Conservation (phyloP, 2,888 invertebrate genomes). For the Theretra japonica region DNA sequence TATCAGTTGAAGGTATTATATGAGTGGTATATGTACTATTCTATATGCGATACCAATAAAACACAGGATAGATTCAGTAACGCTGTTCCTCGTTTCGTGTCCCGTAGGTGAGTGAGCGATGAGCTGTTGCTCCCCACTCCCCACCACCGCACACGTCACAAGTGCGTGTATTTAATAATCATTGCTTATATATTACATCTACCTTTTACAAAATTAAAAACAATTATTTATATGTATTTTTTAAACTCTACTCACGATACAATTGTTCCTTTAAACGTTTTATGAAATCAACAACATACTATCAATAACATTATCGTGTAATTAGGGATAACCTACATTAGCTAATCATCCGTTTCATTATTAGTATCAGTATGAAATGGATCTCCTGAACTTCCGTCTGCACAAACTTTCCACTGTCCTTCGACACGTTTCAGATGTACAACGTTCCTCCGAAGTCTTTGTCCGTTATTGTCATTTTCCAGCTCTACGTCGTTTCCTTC, state of each 20-base stretch:
- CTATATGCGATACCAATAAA: too few species aligned
- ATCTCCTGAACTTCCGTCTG: background rate
- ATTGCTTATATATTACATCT: background rate
- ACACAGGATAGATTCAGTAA: too few species aligned
- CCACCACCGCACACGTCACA: too few species aligned
- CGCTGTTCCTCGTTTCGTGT: too few species aligned
- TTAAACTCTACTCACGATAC: background rate
- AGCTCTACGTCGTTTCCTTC: background rate
- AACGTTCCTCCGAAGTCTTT: slow-evolving; percentile 1
- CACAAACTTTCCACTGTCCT: slow-evolving; percentile 14
- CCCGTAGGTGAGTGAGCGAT: too few species aligned
- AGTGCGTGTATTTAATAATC: too few species aligned
- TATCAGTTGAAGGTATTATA: too few species aligned
- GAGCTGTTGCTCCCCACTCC: too few species aligned
- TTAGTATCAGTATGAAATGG: background rate
- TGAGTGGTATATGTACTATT: too few species aligned
- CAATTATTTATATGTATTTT: background rate
- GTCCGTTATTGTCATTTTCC: background rate
- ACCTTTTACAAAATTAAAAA: slow-evolving; percentile 1
- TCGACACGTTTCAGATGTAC: slow-evolving; percentile 13
- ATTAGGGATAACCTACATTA: background rate
- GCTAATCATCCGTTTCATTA: background rate
- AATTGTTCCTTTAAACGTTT: background rate
- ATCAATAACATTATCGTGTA: background rate
- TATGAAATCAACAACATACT: background rate